Conservation (phyloP, 2,888 invertebrate genomes). For the Coelopa pilipes region DNA sequence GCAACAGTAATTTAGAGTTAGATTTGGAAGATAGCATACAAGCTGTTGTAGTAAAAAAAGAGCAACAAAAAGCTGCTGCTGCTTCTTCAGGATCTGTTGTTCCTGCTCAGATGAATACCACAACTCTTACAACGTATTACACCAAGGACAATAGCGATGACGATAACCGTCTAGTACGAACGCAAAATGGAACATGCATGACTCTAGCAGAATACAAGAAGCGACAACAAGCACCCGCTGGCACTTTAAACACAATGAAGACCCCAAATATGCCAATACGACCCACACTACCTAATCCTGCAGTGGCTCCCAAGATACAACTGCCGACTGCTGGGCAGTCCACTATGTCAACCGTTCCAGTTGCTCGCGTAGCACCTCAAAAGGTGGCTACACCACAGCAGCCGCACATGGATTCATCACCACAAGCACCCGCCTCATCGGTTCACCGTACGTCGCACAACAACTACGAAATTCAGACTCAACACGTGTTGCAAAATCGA, state of each 20-base stretch:
- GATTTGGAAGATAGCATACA: slow-evolving; percentile 65
- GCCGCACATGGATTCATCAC: slow-evolving; percentile 48
- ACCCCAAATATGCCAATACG: slow-evolving; percentile 35
- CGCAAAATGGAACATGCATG: slow-evolving; percentile 61
- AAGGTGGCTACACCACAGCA: slow-evolving; percentile 51
- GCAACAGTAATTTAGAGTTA: slow-evolving; percentile 47
- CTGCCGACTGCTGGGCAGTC: slow-evolving; percentile 46
- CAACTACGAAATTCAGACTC: slow-evolving; percentile 66
- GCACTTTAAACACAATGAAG: slow-evolving; percentile 11
- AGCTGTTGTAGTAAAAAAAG: slow-evolving; percentile 63
- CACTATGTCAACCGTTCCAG: slow-evolving; percentile 43
- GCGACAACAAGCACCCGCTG: slow-evolving; percentile 43
- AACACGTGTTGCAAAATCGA: slow-evolving; percentile 65
- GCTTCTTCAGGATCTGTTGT: slow-evolving; percentile 40
- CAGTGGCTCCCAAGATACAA: slow-evolving; percentile 45
- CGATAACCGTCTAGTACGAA: slow-evolving; percentile 56
- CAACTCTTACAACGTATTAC: slow-evolving; percentile 61
- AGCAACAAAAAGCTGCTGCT: slow-evolving; percentile 54
- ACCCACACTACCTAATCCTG: slow-evolving; percentile 40
- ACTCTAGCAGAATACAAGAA: slow-evolving; percentile 62
- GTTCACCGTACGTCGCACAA: slow-evolving; percentile 63
- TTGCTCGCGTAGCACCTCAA: slow-evolving; percentile 51
- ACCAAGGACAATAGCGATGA: slow-evolving; percentile 53
- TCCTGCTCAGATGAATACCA: slow-evolving; percentile 44
- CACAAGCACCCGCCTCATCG: slow-evolving; percentile 51